These are phyloP conservation scores for Aplysia californica DNA, from an alignment of 1,140 invertebrate genomes.

Conservation along the genomic window DNA sequence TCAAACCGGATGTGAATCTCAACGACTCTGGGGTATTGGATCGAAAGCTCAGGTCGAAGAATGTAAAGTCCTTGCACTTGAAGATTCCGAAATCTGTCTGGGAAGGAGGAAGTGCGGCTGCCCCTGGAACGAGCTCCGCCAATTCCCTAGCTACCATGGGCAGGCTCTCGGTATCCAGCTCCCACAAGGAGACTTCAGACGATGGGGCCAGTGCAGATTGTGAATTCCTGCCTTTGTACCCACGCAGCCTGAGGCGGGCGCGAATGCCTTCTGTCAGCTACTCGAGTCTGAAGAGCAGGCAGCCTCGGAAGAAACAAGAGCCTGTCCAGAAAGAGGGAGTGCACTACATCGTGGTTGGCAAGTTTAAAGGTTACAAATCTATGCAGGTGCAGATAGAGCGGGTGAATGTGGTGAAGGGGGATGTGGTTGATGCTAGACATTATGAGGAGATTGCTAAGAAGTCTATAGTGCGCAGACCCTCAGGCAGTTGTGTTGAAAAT, in stretches of 20 bases:
- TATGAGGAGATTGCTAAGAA: conserved; percentile 5
- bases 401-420: conserved; percentile 32
- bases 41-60: background rate
- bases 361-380: conserved; percentile 52
- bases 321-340: conserved; percentile 34
- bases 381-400: conserved; percentile 49
- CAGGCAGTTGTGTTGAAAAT: background rate
- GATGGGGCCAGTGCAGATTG: conserved; percentile 7
- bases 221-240: too few relatives aligned
- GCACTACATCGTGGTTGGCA: conserved; percentile 56
- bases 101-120: too few relatives aligned
- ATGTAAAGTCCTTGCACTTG: conserved; percentile 4
- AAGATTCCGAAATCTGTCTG: conserved; percentile 9
- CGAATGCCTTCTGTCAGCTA: too few relatives aligned
- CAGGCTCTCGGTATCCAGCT: conserved; percentile 25
- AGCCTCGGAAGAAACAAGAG: too few relatives aligned
- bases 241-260: too few relatives aligned
- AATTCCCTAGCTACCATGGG: conserved; percentile 14
- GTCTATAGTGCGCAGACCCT: background rate
- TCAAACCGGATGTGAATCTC: background rate
- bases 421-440: conserved; percentile 38
- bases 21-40: too few relatives aligned
- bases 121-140: too few relatives aligned
- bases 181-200: conserved; percentile 28
- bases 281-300: too few relatives aligned